Base-by-base conservation (phyloP, 2,888 invertebrate species). In the Oligia latruncula region DNA sequence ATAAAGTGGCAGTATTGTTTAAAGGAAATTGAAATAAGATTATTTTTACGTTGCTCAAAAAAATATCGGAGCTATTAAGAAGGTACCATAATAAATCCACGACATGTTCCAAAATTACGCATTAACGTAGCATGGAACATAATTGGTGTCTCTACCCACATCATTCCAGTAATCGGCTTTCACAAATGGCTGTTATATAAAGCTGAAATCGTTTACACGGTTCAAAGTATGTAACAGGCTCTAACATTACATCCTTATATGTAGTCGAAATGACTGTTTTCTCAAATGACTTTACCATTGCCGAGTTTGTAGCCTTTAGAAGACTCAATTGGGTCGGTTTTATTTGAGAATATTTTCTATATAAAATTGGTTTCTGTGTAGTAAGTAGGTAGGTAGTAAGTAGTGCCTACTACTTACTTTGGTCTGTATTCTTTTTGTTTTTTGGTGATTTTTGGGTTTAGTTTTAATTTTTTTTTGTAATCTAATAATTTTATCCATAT, bases 81-180 rank as follows among this genome's bases (percentile, higher is more conserved):
- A 40, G 23, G 23, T 23, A 23, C 17, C 17, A 35, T 55, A 17
- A 17, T 58, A 9, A 71, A 71, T 40, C 11, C n/a, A 58, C 4
- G 0, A 17, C 17, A 5, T 17, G 11, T 58, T 58, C 11, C 5
- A 11, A 71, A 58, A 11, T 58, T 40, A 6, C 4, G 40, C n/a
- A 40, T 71, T n/a, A 71, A 58, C n/a, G 11, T n/a, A 43, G 6
- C 40, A 35, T 43, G 43, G 73, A 68, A n/a, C 23, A 15, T 40
- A 77, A 80, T 46, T 52, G 83, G 72, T 29, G 15, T 6, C 9
- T 77, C 62, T 62, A 77, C 81, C 81, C 64, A 65, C 40, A 74
- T 79, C 71, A 74, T 85, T 80, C 52, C 9, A 71, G 71, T 87
- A 87, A 87, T 82, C 84, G 79, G 82, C 78, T 87, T 87, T 77